A percentile compares a stretch with the other conserved stretches of the same genome.
These are phyloP conservation scores for Perithous albicinctus DNA, from an alignment of 2,888 invertebrate species.

Conservation along the genomic window DNA sequence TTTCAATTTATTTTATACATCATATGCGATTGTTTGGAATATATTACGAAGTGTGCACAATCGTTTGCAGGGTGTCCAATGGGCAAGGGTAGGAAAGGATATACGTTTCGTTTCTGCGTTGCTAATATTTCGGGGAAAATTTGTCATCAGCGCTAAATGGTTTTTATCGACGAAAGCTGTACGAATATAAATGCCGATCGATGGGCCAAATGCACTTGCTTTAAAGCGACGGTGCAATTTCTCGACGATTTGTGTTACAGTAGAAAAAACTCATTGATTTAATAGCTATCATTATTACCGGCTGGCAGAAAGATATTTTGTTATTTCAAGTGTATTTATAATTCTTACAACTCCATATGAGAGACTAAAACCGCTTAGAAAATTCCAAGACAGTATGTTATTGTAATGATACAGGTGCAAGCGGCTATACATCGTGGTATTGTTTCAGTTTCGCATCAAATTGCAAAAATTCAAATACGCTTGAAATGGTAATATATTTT, in stretches of 20 bases:
- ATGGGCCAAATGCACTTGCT: slow-evolving; percentile 24
- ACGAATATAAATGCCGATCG: slow-evolving; percentile 4
- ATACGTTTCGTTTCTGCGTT: not conserved
- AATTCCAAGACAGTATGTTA: too few species aligned
- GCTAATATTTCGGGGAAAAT: slow-evolving; percentile 2
- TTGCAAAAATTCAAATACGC: too few species aligned
- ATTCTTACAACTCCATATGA: too few species aligned
- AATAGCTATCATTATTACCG: too few species aligned
- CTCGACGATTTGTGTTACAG: slow-evolving; percentile 17
- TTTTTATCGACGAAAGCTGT: slow-evolving; percentile 13
- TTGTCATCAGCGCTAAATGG: slow-evolving; percentile 22
- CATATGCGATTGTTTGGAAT: slow-evolving; percentile 58
- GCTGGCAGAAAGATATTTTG: too few species aligned
- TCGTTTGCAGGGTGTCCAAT: slow-evolving; percentile 44
- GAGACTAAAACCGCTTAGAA: too few species aligned
- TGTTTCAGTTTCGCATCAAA: too few species aligned
- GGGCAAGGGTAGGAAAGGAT: not conserved
- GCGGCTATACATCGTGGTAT: not conserved
- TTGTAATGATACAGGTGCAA: too few species aligned
- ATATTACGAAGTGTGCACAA: slow-evolving; percentile 62
- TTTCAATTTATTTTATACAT: slow-evolving; percentile 65
- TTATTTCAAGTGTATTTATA: too few species aligned
- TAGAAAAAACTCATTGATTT: too few species aligned
- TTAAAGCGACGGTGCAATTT: slow-evolving; percentile 23
- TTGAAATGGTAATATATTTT: too few species aligned